Base-by-base conservation (phyloP, 2,888 invertebrate species). In the Acholoe squamosa region DNA sequence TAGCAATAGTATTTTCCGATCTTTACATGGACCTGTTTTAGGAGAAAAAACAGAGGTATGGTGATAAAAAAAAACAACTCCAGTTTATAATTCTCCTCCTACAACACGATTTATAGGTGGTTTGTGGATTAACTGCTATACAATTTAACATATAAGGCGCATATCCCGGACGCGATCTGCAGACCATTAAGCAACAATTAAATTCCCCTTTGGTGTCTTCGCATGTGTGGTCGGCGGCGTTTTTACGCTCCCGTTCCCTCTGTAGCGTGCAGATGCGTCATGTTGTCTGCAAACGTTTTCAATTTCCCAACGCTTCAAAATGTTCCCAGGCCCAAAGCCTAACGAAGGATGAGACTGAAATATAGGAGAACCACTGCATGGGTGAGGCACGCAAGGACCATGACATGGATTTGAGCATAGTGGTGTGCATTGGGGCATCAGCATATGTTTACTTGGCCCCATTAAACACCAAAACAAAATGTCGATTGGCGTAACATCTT, bases 111-210 rank as follows among this genome's bases (percentile, higher is more conserved):
- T n/a, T n/a, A n/a, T n/a, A n/a, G n/a, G n/a, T n/a, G n/a, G 43
- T 43, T 43, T 43, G 43, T 43, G 43, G 5, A 7, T 7, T 43
- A 43, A 7, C 5, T 43, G 43, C 10, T 43, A 43, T 43, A 43
- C 3, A 43, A n/a, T n/a, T n/a, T n/a, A n/a, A n/a, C n/a, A 10
- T 43, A 43, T 3, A 43, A 43, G 43, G 43, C 43, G n/a, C 43
- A 43, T 43, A 43, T 43, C 43, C 43, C 43, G 43, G 3, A 61
- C 61, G 61, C 22, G 19, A 71, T 71, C 19, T 16, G 3, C 31
- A 28, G 71, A 71, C 25, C 71, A 71, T 71, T 71, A 14, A 28
- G 71, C 71, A 28, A 71, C 71, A 71, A 71, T 71, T 71, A 71
- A 71, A 71, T 7, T 71, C 71, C 61, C 61, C 61, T 61, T 43